Evolutionary conservation across 2,797 vertebrate genomes (phyloP), one percentile per base, ranked within the genome.

Genomic region (Danio jaintianensis): DNA sequence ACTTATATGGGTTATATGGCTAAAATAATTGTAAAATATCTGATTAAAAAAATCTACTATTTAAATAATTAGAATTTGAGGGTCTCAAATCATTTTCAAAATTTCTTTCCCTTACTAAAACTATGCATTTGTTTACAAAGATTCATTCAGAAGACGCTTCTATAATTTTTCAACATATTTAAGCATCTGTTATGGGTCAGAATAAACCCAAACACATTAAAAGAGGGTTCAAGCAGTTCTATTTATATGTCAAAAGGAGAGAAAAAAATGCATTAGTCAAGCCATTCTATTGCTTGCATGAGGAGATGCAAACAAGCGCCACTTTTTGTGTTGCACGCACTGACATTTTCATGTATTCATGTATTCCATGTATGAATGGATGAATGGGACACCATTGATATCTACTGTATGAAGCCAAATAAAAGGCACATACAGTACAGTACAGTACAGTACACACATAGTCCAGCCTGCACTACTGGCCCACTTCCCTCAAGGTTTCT

Each of bases 401-500:
- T 12, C 3, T n/a, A 68, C 47, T 42, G 6, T 40, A 48, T 13
- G 16, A 53, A 10, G 10, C 8, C 1, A 80, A 43, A 47, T 55
- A 43, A 38, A 70, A 84, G 43, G 48, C 38, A 67, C 67, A 43
- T 40, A 29, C 29, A 29, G 29, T 29, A 29, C 29, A 29, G n/a
- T 40, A 29, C 29, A 29, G 29, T 29, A 29, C 29, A 29, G n/a
- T n/a, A n/a, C n/a, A 76, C 69, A 84, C 53, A 47, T 8, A 15
- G 16, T 47, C 5, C n/a, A 59, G 81, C 29, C 12, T 79, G 58
- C 48, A 75, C 50, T 58, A 71, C 20, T 58, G 71, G 64, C 48
- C 71, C 71, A 75, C 50, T 75, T 79, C 55, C 47, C 43, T 42
- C 56, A 59, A 36, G 47, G 56, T 56, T 50, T 48, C 77, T 63